A percentile compares a stretch with the other conserved stretches of the same genome.
These are phyloP conservation scores for Oithona nana DNA, from an alignment of 2,888 invertebrate species.

Conservation along the genomic window DNA sequence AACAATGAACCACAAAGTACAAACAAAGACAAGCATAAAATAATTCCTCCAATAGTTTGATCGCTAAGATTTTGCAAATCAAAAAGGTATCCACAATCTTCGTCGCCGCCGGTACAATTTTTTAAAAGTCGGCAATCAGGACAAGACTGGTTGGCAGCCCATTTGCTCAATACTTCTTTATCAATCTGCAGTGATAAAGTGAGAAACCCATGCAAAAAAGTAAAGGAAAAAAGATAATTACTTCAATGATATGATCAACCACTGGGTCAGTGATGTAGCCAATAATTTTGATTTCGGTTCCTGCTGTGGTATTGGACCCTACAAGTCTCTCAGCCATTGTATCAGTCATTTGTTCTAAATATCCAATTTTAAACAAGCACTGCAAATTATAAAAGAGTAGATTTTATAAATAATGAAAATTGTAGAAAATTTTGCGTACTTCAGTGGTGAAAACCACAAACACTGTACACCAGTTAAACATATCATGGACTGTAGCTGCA, in stretches of 20 bases:
- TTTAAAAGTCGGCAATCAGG: neutral
- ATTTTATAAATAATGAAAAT: too few species aligned
- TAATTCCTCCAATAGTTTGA: slow-evolving; percentile 28
- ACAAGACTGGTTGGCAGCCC: neutral
- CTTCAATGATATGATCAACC: neutral
- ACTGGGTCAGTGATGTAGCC: neutral
- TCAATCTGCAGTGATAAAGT: neutral
- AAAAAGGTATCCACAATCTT: neutral
- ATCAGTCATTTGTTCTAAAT: neutral
- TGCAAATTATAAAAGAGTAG: too few species aligned
- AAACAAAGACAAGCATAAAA: slow-evolving; percentile 31
- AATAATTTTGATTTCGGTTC: neutral
- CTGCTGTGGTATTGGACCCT: neutral
- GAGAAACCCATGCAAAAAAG: too few species aligned
- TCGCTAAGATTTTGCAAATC: neutral
- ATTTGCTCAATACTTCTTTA: neutral
- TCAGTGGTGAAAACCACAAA: slow-evolving; percentile 34
- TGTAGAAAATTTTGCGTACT: too few species aligned
- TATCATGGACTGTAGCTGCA: slow-evolving; percentile 37
- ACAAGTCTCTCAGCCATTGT: neutral
- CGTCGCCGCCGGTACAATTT: neutral
- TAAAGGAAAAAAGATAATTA: neutral
- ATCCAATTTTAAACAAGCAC: neutral
- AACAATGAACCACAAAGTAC: slow-evolving; percentile 32
- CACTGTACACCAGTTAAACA: slow-evolving; percentile 37